phyloP scores from a whole-genome alignment of 1,140 invertebrate genomes.

The Notospermus geniculatus region DNA sequence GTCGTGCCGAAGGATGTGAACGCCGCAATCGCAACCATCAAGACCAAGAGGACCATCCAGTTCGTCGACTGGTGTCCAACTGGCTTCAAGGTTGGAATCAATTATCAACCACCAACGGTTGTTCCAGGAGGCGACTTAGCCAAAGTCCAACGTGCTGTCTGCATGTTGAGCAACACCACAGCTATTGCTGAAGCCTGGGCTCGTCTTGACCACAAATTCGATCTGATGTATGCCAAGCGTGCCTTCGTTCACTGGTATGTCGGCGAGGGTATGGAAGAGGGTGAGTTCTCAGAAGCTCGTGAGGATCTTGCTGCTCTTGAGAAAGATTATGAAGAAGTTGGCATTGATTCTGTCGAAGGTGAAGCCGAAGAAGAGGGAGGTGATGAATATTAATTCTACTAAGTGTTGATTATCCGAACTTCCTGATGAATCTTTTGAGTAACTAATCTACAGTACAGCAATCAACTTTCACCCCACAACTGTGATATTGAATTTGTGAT shows the following conservation, averaged over 20 bases:
- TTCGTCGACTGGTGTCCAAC: constrained; percentile 93
- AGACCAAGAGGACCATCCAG: constrained; percentile 70
- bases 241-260: constrained; percentile 51
- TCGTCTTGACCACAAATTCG: constrained; percentile 70
- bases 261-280: constrained; percentile 69
- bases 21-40: constrained; percentile 78
- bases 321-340: constrained; percentile 82
- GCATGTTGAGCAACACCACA: constrained; percentile 81
- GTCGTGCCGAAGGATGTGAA: constrained; percentile 79
- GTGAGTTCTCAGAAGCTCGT: constrained; percentile 65
- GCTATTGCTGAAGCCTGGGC: constrained; percentile 75
- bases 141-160: constrained; percentile 64
- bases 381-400: constrained; percentile 58
- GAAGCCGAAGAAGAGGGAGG: constrained; percentile 60
- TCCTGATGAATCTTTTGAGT: too few species aligned
- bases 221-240: constrained; percentile 75
- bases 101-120: constrained; percentile 57
- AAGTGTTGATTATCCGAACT: neutral
- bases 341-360: constrained; percentile 67
- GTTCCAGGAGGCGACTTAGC: constrained; percentile 68
- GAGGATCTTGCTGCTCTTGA: constrained; percentile 80
- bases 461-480: too few species aligned
- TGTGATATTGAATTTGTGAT: too few species aligned
- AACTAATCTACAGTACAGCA: too few species aligned
- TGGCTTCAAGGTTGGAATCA: constrained; percentile 60